These are phyloP conservation scores for Orthosia gracilis DNA, from an alignment of 2,888 invertebrate genomes.

Conservation along the genomic window DNA sequence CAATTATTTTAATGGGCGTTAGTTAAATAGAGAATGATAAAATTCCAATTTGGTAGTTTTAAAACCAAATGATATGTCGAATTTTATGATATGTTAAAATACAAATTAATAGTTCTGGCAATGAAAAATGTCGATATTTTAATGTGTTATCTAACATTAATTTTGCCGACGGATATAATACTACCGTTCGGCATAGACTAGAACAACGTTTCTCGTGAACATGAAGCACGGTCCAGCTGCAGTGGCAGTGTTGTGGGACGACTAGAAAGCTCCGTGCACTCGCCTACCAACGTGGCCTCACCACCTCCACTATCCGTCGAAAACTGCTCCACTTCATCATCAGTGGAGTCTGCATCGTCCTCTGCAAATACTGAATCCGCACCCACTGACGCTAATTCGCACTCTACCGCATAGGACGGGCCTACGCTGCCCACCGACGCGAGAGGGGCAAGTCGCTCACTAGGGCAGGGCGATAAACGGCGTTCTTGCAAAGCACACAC, in stretches of 20 bases:
- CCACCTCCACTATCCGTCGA: conserved; percentile 95
- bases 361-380: conserved; percentile 96
- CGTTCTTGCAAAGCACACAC: conserved; percentile 95
- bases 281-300: conserved; percentile 80
- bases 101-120: conserved; percentile 65
- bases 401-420: conserved; percentile 93
- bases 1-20: conserved; percentile 26
- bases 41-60: conserved; percentile 63
- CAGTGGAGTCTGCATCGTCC: conserved; percentile 94
- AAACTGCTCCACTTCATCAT: conserved; percentile 96
- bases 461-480: conserved; percentile 95
- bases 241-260: conserved; percentile 82
- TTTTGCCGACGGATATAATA: conserved; percentile 69
- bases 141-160: conserved; percentile 82
- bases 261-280: conserved; percentile 86
- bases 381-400: conserved; percentile 93
- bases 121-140: conserved; percentile 83
- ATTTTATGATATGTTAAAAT: conserved; percentile 82
- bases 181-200: conserved; percentile 84
- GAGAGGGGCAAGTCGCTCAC: conserved; percentile 93
- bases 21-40: conserved; percentile 39
- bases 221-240: conserved; percentile 88
- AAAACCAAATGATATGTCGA: conserved; percentile 85
- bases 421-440: conserved; percentile 96
- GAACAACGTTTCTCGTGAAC: conserved; percentile 96